Conservation (phyloP, 1,140 invertebrate species). For the Atta texana region DNA sequence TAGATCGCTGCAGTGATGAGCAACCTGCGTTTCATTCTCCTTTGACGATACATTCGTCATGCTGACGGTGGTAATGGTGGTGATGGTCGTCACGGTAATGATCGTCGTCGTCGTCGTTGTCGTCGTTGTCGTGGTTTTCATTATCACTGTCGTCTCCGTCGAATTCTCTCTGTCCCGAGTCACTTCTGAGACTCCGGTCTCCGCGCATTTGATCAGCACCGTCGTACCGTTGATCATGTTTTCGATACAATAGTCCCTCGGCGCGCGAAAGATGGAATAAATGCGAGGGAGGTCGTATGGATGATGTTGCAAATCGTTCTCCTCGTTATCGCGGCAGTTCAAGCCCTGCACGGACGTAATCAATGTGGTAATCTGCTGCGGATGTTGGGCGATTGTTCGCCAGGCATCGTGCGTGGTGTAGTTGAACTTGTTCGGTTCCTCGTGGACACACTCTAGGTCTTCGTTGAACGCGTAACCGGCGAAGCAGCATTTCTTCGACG, state of each 20-base stretch:
- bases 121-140: constrained; percentile 19
- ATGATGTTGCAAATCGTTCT: neutral
- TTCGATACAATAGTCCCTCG: constrained; percentile 68
- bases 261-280: neutral
- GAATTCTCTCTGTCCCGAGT: neutral
- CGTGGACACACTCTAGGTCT: constrained; percentile 62
- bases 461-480: constrained; percentile 69
- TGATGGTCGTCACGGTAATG: constrained; percentile 33
- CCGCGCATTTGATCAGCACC: constrained; percentile 72
- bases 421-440: neutral
- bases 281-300: neutral
- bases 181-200: neutral
- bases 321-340: neutral
- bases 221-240: constrained; percentile 72
- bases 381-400: constrained; percentile 5
- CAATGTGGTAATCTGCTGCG: neutral
- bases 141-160: neutral
- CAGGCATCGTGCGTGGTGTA: constrained; percentile 22
- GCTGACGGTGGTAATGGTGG: constrained; percentile 10
- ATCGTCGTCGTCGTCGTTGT: constrained; percentile 8
- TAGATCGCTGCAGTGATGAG: constrained; percentile 39
- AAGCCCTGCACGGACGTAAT: constrained; percentile 1
- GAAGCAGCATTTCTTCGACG: constrained; percentile 74
- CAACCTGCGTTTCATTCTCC: neutral
- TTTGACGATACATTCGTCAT: neutral